Evolutionary conservation across 2,797 vertebrate genomes (phyloP), one percentile per base, ranked within the genome.

Genomic region (Rhyacichthys aspro): DNA sequence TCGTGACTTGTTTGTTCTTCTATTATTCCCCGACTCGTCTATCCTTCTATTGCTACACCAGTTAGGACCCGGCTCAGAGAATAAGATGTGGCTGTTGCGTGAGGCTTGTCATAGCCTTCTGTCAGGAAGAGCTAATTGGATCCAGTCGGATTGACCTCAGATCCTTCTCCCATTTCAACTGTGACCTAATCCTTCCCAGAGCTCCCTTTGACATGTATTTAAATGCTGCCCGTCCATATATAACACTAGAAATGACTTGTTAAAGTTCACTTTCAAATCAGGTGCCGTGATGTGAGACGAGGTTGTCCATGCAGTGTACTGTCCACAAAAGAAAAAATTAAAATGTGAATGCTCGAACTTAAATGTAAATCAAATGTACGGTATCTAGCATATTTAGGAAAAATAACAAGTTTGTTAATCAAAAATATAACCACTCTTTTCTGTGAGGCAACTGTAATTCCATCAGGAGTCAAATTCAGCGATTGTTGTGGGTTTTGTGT

Each of bases 1-100:
- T 90, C 87, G 85, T 92, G 92, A 92, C 90, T 91, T 84, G 80
- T 91, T 90, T 91, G 82, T 87, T 90, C 79, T 86, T 72, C 78
- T 78, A 70, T 88, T 87, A 81, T 86, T 84, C 79, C 68, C 67
- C 3, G 14, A 67, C 47, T 79, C 76, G 60, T 67, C 59, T 14
- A 46, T 81, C 72, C 55, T 53, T 70, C 84, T 34, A 48, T 82
- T 41, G 16, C 34, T 46, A 17, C 8, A 28, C 16, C 12, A 72
- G 73, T 34, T 47, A 57, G 44, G 52, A 63, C 53, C 49, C 52
- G 19, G 67, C 67, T 70, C 62, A 67, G 67, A 59, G 72, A 77
- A 63, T 54, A 53, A 52, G 67, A 68, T 43, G 72, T 78, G 34
- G 56, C 69, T 18, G 46, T 54, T 10, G 79, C 54, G 36, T 59